Conservation (phyloP, 2,888 invertebrate genomes). For the Enchytraeus crypticus region DNA sequence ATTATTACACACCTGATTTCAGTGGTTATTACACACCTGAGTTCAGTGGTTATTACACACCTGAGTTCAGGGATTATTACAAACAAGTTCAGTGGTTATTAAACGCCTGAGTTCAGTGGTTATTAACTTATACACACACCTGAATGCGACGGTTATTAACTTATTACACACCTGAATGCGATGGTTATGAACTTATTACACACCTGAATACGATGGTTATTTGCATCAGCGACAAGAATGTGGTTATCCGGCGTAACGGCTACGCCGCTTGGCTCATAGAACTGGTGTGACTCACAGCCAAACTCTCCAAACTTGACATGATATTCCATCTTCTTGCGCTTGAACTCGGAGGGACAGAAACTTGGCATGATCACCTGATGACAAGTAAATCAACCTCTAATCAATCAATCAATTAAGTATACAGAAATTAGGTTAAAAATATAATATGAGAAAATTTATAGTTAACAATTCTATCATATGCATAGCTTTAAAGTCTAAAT, state of each 20-base stretch:
- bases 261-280: constrained; percentile 97
- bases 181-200: background rate
- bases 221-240: constrained; percentile 91
- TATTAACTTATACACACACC: background rate
- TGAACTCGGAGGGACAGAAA: constrained; percentile 68
- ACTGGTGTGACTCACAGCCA: constrained; percentile 72
- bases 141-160: no score
- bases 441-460: no score
- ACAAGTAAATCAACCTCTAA: constrained; percentile 59
- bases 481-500: no score
- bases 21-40: no score
- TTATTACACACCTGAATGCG: background rate
- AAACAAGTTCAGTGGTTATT: no score
- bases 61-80: no score
- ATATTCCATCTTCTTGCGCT: constrained; percentile 98
- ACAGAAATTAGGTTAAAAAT: constrained; percentile 58
- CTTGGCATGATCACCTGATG: constrained; percentile 65
- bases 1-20: no score
- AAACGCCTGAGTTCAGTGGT: background rate
- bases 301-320: constrained; percentile 99
- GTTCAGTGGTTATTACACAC: no score
- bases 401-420: background rate
- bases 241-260: constrained; percentile 98
- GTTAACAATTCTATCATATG: no score
- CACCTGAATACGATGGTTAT: constrained; percentile 97